Base-by-base conservation (phyloP, 2,888 invertebrate species). In the Poecilus cupreus region DNA sequence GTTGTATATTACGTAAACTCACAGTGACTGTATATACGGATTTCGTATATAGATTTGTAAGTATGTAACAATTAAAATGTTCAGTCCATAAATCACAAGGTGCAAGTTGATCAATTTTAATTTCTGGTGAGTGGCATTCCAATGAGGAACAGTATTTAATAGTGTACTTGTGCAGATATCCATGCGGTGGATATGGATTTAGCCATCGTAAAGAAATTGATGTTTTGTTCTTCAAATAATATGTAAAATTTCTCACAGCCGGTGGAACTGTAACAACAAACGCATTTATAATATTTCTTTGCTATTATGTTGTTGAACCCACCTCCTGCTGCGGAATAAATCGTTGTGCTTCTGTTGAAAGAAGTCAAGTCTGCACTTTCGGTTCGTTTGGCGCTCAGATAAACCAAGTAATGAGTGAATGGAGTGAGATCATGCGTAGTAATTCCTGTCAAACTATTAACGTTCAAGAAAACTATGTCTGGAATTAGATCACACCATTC, bases 181-280 rank as follows among this genome's bases (percentile, higher is more conserved):
- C 82, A 54, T 78, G 24, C 3, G 82, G 81, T 18, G 82, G 82
- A 68, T 74, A 78, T 24, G 82, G 82, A n/a, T 60, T 54, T 22
- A 51, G 10, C 81, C 81, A 82, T 18, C 78, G 77, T 16, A 82
- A n/a, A 1, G 78, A 78, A 13, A 82, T 78, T 13, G 68, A 37
- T 39, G 5, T 54, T 68, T 64, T 39, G 37, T 60, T 20, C 16
- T 20, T 43, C 1, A 78, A 81, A 74, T 81, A 81, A 20, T 20
- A 54, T 0, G 24, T 78, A 26, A 81, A 54, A 57, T 64, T 74
- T 54, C 54, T 54, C 26, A 82, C 82, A 18, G 2, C 2, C 16
- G 81, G 74, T n/a, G 82, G 82, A 3, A 11, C 81, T 81, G 57
- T 43, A 43, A 10, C 13, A n/a, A 43, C 13, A 60, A 26, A 64